These are phyloP conservation scores for Drosophila paucipuncta DNA, from an alignment of 2,888 invertebrate genomes.

Conservation along the genomic window DNA sequence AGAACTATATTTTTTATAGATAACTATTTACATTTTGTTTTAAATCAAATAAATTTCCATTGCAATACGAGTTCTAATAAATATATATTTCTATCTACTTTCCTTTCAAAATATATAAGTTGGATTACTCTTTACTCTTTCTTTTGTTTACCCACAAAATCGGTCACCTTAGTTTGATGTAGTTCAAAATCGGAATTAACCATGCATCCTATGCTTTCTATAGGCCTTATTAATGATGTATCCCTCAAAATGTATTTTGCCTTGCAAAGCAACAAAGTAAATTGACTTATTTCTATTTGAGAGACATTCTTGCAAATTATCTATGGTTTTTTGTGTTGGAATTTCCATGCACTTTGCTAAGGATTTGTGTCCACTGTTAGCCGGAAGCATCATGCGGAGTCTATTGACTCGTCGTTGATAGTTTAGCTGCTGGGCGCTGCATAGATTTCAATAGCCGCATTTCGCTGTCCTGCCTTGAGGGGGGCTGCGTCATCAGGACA, in stretches of 20 bases:
- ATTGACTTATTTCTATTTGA: slow-evolving; percentile 16
- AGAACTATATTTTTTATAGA: not conserved
- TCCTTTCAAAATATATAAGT: not conserved
- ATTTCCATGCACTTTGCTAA: slow-evolving; percentile 37
- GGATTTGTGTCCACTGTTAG: slow-evolving; percentile 64
- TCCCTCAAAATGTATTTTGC: slow-evolving; percentile 1
- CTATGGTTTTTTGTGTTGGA: slow-evolving; percentile 23
- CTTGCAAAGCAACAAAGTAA: slow-evolving; percentile 25
- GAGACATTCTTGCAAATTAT: slow-evolving; percentile 27
- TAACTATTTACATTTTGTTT: not conserved
- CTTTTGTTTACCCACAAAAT: not conserved
- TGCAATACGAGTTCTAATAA: not conserved
- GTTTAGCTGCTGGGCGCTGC: slow-evolving; percentile 62
- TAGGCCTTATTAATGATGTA: not conserved
- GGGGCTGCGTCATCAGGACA: slow-evolving; percentile 76
- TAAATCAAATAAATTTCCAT: not conserved
- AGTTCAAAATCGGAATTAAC: not conserved
- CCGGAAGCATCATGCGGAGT: slow-evolving; percentile 46
- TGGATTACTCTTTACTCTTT: not conserved
- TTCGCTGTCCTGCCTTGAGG: slow-evolving; percentile 57
- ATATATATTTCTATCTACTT: not conserved
- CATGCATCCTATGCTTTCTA: not conserved
- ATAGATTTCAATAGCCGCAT: slow-evolving; percentile 73
- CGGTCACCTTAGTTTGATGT: not conserved
- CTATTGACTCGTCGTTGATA: slow-evolving; percentile 79